phyloP scores from a whole-genome alignment of 2,888 invertebrate species.

The Sinotaia quadrata region DNA sequence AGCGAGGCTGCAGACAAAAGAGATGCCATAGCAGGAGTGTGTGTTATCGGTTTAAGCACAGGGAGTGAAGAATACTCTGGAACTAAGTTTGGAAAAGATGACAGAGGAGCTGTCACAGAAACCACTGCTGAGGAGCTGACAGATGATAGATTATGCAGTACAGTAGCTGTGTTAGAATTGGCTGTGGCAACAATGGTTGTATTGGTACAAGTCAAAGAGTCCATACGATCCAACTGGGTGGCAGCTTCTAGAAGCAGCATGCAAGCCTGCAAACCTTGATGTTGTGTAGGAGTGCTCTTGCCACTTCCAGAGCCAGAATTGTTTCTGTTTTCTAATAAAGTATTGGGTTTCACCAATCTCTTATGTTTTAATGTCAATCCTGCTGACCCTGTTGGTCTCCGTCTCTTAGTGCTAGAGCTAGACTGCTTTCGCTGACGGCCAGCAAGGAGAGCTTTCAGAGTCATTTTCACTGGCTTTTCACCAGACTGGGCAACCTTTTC shows the following conservation, averaged over 20 bases:
- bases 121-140: background rate
- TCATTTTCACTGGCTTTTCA: background rate
- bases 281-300: background rate
- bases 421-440: background rate
- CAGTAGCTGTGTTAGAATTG: background rate
- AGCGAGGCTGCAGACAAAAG: background rate
- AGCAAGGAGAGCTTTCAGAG: conserved; percentile 3
- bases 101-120: background rate
- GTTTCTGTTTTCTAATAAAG: background rate
- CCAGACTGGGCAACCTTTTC: background rate
- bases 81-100: background rate
- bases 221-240: conserved; percentile 33
- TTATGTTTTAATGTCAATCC: background rate
- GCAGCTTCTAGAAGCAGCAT: conserved; percentile 34
- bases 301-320: background rate
- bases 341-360: no score
- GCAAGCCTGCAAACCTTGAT: conserved; percentile 20
- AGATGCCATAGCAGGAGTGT: conserved; percentile 1
- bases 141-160: background rate
- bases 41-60: background rate
- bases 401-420: background rate
- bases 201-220: background rate
- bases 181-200: background rate
- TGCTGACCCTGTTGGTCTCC: background rate
- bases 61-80: background rate